phyloP scores from a whole-genome alignment of 2,797 vertebrate species.

The Eleutherodactylus coqui region DNA sequence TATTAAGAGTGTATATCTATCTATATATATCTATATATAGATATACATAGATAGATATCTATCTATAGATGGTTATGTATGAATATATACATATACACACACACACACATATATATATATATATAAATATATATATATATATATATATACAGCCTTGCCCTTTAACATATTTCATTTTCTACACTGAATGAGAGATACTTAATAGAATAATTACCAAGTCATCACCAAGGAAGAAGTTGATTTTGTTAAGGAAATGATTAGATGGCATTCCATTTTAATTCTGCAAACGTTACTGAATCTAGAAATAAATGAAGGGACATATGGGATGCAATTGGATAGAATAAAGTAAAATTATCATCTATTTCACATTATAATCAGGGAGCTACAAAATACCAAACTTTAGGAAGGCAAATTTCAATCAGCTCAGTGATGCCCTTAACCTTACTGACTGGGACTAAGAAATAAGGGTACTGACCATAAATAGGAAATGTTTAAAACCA shows the following conservation, averaged over 20 bases:
- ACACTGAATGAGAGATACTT: neutral
- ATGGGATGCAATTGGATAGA: slow-evolving; percentile 5
- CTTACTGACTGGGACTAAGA: no score
- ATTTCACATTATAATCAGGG: slow-evolving; percentile 9
- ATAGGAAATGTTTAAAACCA: no score
- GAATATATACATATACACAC: neutral
- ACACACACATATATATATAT: neutral
- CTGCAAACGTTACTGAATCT: slow-evolving; percentile 10
- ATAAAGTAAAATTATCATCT: neutral
- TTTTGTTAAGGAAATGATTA: slow-evolving; percentile 25
- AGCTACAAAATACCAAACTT: no score
- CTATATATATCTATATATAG: no score
- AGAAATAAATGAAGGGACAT: slow-evolving; percentile 24
- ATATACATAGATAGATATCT: no score
- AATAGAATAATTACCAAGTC: slow-evolving; percentile 17
- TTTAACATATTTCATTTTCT: neutral
- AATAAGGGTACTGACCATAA: no score
- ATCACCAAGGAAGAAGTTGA: slow-evolving; percentile 3
- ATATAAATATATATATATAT: neutral
- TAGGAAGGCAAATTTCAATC: no score
- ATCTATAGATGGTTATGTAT: no score
- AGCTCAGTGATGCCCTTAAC: no score
- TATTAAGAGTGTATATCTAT: no score
- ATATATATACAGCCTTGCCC: neutral
- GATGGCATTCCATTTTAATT: slow-evolving; percentile 16